Evolutionary conservation across 2,797 vertebrate species (phyloP), one percentile per base, ranked within the genome.

Genomic region (Bradypodion pumilum): DNA sequence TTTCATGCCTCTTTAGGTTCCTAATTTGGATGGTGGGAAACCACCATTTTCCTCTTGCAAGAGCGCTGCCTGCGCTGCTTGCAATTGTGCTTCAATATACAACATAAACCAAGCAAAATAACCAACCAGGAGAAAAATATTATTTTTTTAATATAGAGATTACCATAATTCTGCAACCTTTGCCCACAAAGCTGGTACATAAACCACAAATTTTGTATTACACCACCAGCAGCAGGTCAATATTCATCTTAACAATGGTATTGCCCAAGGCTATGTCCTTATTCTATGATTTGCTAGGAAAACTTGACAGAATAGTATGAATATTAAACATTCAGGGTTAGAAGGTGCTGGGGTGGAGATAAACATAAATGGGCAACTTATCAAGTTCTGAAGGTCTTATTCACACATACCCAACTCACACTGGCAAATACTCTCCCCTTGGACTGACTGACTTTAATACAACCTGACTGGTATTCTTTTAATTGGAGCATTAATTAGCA

Each of bases 341-440:
- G 16, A 70, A 75, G 37, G 56, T 5, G 13, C 49, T 27, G 65
- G 60, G 79, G 76, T 63, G 52, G 62, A 66, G 37, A 74, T 32
- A 46, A 74, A 77, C 74, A 85, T 21, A 19, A 85, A 77, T 74
- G 85, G 79, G 79, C 84, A 81, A 35, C 63, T 46, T 42, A 63
- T 85, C 84, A 85, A 52, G 21, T 81, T 85, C 74, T 85, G 84
- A 77, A 85, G 84, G 84, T 81, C 84, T 81, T 44, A 77, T 85
- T 85, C 73, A 76, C 52, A 77, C 73, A 76, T 85, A 69, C 25
- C 6, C 65, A 85, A 76, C 42, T 82, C 83, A 85, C 49, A 66
- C 25, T 35, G 56, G 63, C 78, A 65, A 78, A 29, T 82, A 52
- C 27, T 70, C 77, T 74, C 52, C 86, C 60, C 12, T 49, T 88